Percentiles rank a stretch among this genome's conserved stretches.
Evolutionary conservation across 2,888 invertebrate genomes (phyloP).

Genomic region (Rotaria socialis): DNA sequence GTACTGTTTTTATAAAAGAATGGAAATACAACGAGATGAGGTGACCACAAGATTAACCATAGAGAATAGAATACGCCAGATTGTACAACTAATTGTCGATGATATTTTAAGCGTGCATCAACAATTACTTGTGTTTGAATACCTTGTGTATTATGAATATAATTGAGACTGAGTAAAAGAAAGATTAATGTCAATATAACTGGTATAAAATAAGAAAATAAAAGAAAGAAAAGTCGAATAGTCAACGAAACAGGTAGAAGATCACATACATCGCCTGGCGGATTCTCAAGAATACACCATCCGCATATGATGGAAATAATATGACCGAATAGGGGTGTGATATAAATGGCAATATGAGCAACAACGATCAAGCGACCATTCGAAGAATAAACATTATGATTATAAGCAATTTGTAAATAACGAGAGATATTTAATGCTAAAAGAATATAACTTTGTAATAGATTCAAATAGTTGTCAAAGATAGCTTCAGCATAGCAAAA

Average conservation of each 20-base stretch:
- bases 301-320: background rate
- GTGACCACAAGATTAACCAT: background rate
- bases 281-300: background rate
- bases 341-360: background rate
- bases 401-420: background rate
- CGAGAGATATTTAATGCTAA: background rate
- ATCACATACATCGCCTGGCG: background rate
- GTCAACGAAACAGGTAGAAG: background rate
- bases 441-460: background rate
- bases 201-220: background rate
- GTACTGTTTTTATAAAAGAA: background rate
- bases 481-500: background rate
- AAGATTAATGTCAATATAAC: background rate
- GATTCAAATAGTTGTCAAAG: background rate
- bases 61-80: background rate
- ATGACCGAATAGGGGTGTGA: background rate
- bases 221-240: background rate
- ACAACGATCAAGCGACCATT: background rate
- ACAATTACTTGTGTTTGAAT: background rate
- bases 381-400: background rate
- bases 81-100: background rate
- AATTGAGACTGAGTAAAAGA: background rate
- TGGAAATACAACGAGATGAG: background rate
- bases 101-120: background rate
- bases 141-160: background rate